Evolutionary conservation across 2,888 invertebrate genomes (phyloP), one percentile per base, ranked within the genome.

Genomic region (Dermolepida albohirtum): DNA sequence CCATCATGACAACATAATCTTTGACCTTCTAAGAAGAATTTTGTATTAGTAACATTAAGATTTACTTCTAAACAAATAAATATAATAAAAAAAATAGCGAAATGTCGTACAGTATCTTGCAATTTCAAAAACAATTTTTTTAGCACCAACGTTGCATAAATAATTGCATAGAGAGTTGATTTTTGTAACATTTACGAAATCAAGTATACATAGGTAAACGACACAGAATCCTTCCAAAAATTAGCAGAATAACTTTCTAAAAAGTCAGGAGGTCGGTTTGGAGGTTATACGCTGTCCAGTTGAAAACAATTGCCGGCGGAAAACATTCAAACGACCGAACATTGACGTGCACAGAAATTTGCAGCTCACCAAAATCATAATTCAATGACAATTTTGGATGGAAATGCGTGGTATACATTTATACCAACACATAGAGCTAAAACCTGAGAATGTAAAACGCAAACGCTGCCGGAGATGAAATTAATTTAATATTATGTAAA

Each of bases 201-300:
- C 10, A 17, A 16, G 40, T 41, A 50, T 34, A 34, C 10, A 34
- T 27, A 27, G 16, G 17, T 16, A 39, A 39, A 5, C 16, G 39
- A 39, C 14, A 54, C 14, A 50, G 40, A 55, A 55, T 55, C 40
- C 47, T 47, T 47, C 59, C 47, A 59, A 59, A 47, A 39, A 59
- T 62, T 47, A 62, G 14, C 59, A 62, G 34, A 62, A 49, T 34
- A 62, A 62, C 47, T 49, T 62, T 62, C 17, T 49, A 62, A 59
- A 59, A 44, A 47, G 44, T 59, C 29, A 59, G 44, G 47, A 49
- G 59, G 34, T 62, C 47, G 59, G 47, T 17, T 62, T 62, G n/a
- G 47, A 34, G 47, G 47, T 62, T 47, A 59, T 34, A 44, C 14
- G 2, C 27, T 29, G 14, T 29, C 41, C 47, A 47, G 43, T 47